Base-by-base conservation (phyloP, 2,113 vertebrate genomes). In the Taxidea taxus region DNA sequence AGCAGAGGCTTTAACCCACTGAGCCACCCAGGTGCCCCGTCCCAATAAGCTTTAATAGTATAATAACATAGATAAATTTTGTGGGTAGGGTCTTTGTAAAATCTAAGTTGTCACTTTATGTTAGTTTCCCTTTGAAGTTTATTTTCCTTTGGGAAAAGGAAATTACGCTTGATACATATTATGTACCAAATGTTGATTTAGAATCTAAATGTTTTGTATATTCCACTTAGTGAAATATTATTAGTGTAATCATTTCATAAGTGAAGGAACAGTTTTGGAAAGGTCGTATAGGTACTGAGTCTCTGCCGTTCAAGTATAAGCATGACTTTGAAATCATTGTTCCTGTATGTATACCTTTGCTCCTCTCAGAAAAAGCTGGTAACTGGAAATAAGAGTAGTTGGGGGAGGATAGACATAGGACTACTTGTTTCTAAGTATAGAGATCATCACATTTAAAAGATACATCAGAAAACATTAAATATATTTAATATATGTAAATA, bases 121-220 rank as follows among this genome's bases (percentile, higher is more conserved):
- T 68, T 95, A 66, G 27, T 93, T 83, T 72, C 25, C 29, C 23
- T 85, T 87, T 87, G 68, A 87, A 87, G 47, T 97, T 96, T 85
- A 12, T 82, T 95, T 93, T 81, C 21, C 58, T 91, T 75, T 87
- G 7, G 9, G 51, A 75, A 92, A 80, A 94, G 39, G 29, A 82
- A 77, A n/a, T 39, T 85, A 42, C 14, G 34, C 34, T 47, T 11
- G 70, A 29, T 80, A 51, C 4, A 62, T 54, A 72, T 54, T 64
- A 49, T 16, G 6, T 85, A 4, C 49, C n/a, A 90, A 42, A 94
- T 56, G 31, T 8, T 96, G 47, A 75, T 82, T 72, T 94, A 88
- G 42, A 91, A 60, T 85, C 10, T 81, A 60, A 44, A 39, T 88
- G 15, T 86, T 80, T 92, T 92, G 34, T 31, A 54, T 34, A 23